A percentile compares a stretch with the other conserved stretches of the same genome.
Evolutionary conservation across 2,888 invertebrate species (phyloP).

Genomic region (Cheilosia vernalis): DNA sequence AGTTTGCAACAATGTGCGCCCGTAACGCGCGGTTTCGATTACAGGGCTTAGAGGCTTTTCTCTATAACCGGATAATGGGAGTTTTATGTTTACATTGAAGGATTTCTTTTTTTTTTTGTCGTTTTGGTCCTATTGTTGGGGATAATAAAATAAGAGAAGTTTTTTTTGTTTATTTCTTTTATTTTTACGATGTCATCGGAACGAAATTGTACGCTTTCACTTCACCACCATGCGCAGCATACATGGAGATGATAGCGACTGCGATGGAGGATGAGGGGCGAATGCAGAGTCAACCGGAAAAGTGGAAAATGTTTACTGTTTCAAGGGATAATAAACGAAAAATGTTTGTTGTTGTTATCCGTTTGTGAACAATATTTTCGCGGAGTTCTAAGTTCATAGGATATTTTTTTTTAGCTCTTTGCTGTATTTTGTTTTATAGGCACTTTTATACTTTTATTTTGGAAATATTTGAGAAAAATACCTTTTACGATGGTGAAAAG

Average conservation of each 20-base stretch:
- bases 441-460: conserved; percentile 61
- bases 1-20: conserved; percentile 13
- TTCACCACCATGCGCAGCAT: background rate
- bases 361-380: conserved; percentile 54
- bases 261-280: background rate
- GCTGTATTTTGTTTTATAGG: conserved; percentile 37
- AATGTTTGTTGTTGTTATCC: conserved; percentile 66
- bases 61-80: conserved; percentile 20
- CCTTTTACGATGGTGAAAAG: conserved; percentile 63
- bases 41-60: conserved; percentile 19
- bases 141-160: conserved; percentile 33
- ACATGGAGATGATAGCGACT: background rate
- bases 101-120: no score
- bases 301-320: conserved; percentile 69
- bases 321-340: conserved; percentile 56
- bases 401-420: background rate
- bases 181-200: conserved; percentile 63
- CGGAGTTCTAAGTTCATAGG: conserved; percentile 17
- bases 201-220: conserved; percentile 43
- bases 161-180: conserved; percentile 38
- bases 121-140: conserved; percentile 26
- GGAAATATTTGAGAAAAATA: conserved; percentile 64
- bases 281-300: conserved; percentile 57
- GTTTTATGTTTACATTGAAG: conserved; percentile 29
- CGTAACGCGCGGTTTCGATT: conserved; percentile 12